Evolutionary conservation across 1,140 invertebrate genomes (phyloP).

Genomic region (Aricia agestis): DNA sequence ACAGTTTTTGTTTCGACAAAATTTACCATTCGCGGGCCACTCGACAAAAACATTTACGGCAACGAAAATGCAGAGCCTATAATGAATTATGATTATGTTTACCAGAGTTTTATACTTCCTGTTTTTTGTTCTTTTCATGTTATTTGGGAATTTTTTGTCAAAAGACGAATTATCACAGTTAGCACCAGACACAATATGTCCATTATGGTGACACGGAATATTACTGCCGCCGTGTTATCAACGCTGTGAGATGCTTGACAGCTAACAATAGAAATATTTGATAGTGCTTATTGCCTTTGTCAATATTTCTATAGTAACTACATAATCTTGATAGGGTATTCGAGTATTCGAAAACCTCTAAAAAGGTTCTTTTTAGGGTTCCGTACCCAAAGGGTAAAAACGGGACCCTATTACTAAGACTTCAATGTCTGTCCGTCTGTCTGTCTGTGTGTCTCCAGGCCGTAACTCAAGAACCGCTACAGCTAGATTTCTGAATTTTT

Average conservation of each 20-base stretch:
- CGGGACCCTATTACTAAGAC: too few relatives aligned
- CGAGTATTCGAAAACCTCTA: too few relatives aligned
- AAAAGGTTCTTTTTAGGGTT: too few relatives aligned
- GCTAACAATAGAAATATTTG: background rate
- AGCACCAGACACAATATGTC: background rate
- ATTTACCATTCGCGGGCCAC: background rate
- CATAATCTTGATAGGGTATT: background rate
- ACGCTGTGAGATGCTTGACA: background rate
- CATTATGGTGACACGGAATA: conserved; percentile 4
- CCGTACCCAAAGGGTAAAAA: too few relatives aligned
- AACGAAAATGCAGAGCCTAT: too few relatives aligned
- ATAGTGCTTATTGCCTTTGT: background rate
- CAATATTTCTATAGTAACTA: background rate
- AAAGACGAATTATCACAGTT: conserved; percentile 5
- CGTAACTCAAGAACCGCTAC: too few relatives aligned
- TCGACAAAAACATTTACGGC: too few relatives aligned
- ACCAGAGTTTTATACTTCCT: background rate
- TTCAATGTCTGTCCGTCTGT: too few relatives aligned
- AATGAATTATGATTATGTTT: background rate
- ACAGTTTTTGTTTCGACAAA: too few relatives aligned
- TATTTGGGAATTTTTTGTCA: background rate
- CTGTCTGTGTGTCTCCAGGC: too few relatives aligned
- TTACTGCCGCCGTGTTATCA: background rate
- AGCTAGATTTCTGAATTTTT: too few relatives aligned
- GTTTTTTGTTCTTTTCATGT: background rate